Evolutionary conservation across 2,888 invertebrate species (phyloP).

Genomic region (Microplitis manilae): DNA sequence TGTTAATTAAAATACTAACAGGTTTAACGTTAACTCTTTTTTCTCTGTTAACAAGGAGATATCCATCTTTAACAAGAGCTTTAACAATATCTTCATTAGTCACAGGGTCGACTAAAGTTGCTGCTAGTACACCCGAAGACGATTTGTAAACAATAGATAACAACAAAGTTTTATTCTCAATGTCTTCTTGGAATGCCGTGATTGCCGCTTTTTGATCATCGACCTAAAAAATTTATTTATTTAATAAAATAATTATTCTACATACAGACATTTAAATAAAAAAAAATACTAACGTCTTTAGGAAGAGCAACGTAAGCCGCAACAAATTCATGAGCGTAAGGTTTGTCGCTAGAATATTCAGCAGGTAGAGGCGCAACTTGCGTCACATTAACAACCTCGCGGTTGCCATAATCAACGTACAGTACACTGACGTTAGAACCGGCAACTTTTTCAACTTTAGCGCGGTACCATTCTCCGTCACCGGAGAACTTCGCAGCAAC

Average conservation of each 20-base stretch:
- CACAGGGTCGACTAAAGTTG: conserved; percentile 75
- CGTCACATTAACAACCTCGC: conserved; percentile 81
- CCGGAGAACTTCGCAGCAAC: conserved; percentile 92
- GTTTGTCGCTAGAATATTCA: conserved; percentile 81
- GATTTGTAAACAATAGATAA: conserved; percentile 87
- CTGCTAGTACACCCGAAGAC: conserved; percentile 74
- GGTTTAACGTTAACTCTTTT: conserved; percentile 87
- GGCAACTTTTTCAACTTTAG: conserved; percentile 87
- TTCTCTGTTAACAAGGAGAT: conserved; percentile 83
- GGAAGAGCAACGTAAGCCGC: conserved; percentile 90
- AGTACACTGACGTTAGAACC: conserved; percentile 85
- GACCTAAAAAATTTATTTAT: conserved; percentile 67
- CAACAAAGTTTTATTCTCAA: conserved; percentile 82
- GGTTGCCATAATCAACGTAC: conserved; percentile 97
- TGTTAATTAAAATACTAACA: conserved; percentile 70
- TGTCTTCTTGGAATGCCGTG: conserved; percentile 75
- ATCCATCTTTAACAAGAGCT: conserved; percentile 88
- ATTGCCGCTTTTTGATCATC: conserved; percentile 87
- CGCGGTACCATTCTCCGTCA: conserved; percentile 97
- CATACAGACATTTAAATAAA: background rate
- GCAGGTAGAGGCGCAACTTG: conserved; percentile 89
- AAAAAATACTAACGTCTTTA: conserved; percentile 78
- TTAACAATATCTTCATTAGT: conserved; percentile 82
- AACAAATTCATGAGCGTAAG: conserved; percentile 89
- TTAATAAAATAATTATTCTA: background rate